Conservation (phyloP, 2,797 vertebrate species). For the Telmatherina bonti region DNA sequence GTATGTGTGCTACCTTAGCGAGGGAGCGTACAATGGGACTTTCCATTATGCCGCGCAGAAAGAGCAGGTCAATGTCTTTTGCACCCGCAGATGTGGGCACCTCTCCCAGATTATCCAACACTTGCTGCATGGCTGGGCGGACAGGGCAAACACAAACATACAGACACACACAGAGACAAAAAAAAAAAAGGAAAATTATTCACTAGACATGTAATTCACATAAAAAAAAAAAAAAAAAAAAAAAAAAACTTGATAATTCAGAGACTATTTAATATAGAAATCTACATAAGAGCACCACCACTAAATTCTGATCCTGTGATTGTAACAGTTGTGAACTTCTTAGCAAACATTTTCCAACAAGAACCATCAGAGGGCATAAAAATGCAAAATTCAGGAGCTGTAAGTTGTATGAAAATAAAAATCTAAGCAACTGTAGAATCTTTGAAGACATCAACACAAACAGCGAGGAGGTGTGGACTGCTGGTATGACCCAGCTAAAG, state of each 20-base stretch:
- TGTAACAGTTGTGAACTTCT: neutral
- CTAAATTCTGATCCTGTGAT: neutral
- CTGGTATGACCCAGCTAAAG: constrained; percentile 35
- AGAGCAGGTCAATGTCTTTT: constrained; percentile 98
- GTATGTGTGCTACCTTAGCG: constrained; percentile 86
- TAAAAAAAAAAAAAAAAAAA: constrained; percentile 30
- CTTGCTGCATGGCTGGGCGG: constrained; percentile 94
- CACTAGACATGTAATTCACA: constrained; percentile 44
- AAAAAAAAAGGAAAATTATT: constrained; percentile 32
- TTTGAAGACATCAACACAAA: constrained; percentile 10
- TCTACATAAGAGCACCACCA: neutral
- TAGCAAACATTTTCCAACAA: neutral
- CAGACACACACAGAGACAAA: constrained; percentile 19
- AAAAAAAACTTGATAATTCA: neutral
- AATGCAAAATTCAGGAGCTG: constrained; percentile 5
- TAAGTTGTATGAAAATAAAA: neutral
- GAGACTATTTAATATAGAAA: neutral
- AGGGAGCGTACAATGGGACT: constrained; percentile 93
- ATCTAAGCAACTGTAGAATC: constrained; percentile 7
- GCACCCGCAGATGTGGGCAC: constrained; percentile 88
- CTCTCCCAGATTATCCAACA: constrained; percentile 91
- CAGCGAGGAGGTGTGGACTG: constrained; percentile 27
- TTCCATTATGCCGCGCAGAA: constrained; percentile 98
- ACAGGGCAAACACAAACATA: constrained; percentile 8
- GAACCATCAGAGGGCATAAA: neutral